Percentiles rank a stretch among this genome's conserved stretches.
phyloP scores from a whole-genome alignment of 2,113 vertebrate species.

The Strix uralensis region DNA sequence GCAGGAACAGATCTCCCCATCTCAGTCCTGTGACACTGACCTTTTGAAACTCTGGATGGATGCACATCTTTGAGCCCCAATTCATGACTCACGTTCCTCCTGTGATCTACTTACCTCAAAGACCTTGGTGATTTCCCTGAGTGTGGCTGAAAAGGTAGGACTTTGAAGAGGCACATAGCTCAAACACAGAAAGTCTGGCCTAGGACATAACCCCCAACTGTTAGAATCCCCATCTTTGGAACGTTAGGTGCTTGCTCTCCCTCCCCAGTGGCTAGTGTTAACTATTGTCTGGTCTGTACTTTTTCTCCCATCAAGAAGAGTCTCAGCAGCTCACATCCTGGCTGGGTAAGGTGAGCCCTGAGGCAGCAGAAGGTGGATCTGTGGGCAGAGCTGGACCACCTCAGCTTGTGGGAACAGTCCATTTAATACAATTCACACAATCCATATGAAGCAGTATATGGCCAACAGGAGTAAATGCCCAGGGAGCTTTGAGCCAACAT shows the following conservation, averaged over 20 bases:
- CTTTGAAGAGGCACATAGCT: not conserved
- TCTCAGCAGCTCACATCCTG: not conserved
- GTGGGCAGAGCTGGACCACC: not conserved
- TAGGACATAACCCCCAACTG: not conserved
- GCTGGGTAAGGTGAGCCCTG: not conserved
- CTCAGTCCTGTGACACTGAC: not conserved
- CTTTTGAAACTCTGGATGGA: not conserved
- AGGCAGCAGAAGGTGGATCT: too few relatives aligned
- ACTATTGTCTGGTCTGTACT: rapidly evolving
- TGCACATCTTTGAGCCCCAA: not conserved
- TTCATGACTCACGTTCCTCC: rapidly evolving
- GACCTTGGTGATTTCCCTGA: not conserved
- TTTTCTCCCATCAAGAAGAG: rapidly evolving
- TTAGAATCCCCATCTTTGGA: rapidly evolving
- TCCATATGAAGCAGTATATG: rapidly evolving
- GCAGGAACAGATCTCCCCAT: not conserved
- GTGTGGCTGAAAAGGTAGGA: not conserved
- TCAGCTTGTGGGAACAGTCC: not conserved
- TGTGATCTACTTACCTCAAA: slow-evolving; percentile 30
- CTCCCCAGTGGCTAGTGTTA: rapidly evolving
- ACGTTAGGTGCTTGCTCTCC: rapidly evolving
- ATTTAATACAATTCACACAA: rapidly evolving
- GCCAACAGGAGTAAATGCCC: rapidly evolving
- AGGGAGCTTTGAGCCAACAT: not conserved
- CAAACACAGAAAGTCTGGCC: rapidly evolving